Evolutionary conservation across 1,140 invertebrate species (phyloP).

Genomic region (Drosophila rufa): DNA sequence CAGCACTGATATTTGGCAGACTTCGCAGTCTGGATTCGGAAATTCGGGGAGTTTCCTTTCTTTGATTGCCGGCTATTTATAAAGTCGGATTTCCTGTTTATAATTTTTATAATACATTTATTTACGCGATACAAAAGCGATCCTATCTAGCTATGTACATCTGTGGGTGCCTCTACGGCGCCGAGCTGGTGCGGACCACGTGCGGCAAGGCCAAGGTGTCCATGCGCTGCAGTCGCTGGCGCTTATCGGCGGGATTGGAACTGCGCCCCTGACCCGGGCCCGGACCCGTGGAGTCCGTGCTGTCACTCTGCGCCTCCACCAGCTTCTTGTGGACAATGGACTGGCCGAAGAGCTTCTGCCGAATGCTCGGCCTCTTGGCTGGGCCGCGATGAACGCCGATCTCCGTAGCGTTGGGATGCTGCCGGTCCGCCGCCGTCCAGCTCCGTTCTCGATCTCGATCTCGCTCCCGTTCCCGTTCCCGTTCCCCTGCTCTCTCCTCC

Average conservation of each 20-base stretch:
- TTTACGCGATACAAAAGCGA: constrained; percentile 47
- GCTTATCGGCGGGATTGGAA: constrained; percentile 30
- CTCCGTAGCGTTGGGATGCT: constrained; percentile 7
- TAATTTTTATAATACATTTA: constrained; percentile 66
- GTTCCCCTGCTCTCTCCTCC: constrained; percentile 4
- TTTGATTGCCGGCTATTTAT: constrained; percentile 56
- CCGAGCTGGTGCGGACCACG: constrained; percentile 57
- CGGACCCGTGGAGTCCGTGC: constrained; percentile 36
- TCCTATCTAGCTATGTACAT: background rate
- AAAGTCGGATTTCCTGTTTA: constrained; percentile 63
- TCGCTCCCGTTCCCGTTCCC: constrained; percentile 3
- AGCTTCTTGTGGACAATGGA: constrained; percentile 62
- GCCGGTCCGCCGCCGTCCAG: background rate
- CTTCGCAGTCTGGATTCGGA: constrained; percentile 10
- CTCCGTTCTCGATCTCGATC: constrained; percentile 9
- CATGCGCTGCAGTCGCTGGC: constrained; percentile 50
- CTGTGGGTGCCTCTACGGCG: constrained; percentile 23
- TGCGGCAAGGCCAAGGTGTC: constrained; percentile 55
- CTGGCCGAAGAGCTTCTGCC: constrained; percentile 75
- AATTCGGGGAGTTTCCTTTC: constrained; percentile 43
- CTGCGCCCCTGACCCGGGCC: background rate
- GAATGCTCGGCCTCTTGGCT: constrained; percentile 64
- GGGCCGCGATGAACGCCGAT: constrained; percentile 49
- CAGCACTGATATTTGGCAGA: constrained; percentile 15
- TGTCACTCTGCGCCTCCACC: constrained; percentile 61